Evolutionary conservation across 1,140 invertebrate species (phyloP), one percentile per base, ranked within the genome.

Genomic region (Eubasilissa regina): DNA sequence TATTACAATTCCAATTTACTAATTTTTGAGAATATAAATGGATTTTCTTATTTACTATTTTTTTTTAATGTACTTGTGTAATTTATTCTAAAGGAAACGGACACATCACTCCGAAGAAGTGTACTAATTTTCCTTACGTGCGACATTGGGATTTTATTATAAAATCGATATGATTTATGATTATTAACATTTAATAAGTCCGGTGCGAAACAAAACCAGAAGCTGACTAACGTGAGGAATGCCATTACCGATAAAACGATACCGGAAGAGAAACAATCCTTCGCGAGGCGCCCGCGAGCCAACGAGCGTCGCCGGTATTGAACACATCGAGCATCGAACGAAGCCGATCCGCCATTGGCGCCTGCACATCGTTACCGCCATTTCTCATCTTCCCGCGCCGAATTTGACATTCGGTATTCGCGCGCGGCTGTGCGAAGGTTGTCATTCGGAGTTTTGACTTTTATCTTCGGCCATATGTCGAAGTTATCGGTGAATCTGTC

Each of bases 391-490:
- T 70, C 76, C 17, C 44, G 35, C 45, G 76, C 25, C 44, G 51
- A 64, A 56, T 78, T 78, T 70, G 76, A 78, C 76, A 78, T 78
- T 78, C 76, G 47, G 51, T 13, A 77, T 35, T 66, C 21, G 75
- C 47, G 19, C 76, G 76, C 47, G 75, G 64, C 15, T 12, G 56
- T 25, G 75, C 12, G 58, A 64, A 51, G 60, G 75, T 48, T 64
- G 45, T 17, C 60, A 47, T 13, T 10, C 60, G 11, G 21, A 35
- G 15, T 44, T 51, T 45, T 11, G 21, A 17, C 9, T 10, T 8
- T 70, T 1, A 13, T 7, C 7, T 51, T 70, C 66, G 66, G 66
- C 66, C 47, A 1, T 25, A 48, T 17, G 66, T 47, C 66, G 66
- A 70, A 21, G 12, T 35, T 35, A 35, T 35, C 25, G 25, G 25